phyloP scores from a whole-genome alignment of 2,797 vertebrate species.

The Sternotherus odoratus region DNA sequence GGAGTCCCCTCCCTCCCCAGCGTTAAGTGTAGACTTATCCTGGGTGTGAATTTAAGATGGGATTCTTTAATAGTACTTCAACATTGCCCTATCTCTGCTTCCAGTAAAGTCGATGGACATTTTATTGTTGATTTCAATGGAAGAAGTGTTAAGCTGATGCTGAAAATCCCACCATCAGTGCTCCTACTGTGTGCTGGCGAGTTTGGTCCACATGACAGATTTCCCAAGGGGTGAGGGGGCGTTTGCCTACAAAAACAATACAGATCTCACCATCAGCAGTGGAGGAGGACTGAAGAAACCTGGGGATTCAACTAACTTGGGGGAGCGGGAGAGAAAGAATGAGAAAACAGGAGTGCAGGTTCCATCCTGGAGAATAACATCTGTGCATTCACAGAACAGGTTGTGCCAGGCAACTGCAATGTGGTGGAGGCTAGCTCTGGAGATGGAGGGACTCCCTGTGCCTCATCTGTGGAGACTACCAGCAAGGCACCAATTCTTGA shows the following conservation, averaged over 20 bases:
- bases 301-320: neutral
- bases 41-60: neutral
- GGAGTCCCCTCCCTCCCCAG: rapidly evolving
- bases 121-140: rapidly evolving
- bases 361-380: neutral
- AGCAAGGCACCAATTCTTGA: neutral
- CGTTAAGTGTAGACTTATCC: neutral
- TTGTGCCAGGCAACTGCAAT: neutral
- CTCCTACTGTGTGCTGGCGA: neutral
- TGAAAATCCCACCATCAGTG: neutral
- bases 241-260: neutral
- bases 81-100: neutral
- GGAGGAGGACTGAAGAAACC: neutral
- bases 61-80: neutral
- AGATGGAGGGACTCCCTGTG: neutral
- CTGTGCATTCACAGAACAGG: rapidly evolving
- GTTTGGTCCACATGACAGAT: neutral
- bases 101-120: neutral
- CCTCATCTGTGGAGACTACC: neutral
- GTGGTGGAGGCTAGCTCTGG: neutral
- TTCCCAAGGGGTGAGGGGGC: neutral
- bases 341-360: neutral
- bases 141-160: neutral
- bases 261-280: neutral
- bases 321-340: neutral